A percentile compares a stretch with the other conserved stretches of the same genome.
Evolutionary conservation across 2,797 vertebrate genomes (phyloP).

Genomic region (Chloroceryle inda): DNA sequence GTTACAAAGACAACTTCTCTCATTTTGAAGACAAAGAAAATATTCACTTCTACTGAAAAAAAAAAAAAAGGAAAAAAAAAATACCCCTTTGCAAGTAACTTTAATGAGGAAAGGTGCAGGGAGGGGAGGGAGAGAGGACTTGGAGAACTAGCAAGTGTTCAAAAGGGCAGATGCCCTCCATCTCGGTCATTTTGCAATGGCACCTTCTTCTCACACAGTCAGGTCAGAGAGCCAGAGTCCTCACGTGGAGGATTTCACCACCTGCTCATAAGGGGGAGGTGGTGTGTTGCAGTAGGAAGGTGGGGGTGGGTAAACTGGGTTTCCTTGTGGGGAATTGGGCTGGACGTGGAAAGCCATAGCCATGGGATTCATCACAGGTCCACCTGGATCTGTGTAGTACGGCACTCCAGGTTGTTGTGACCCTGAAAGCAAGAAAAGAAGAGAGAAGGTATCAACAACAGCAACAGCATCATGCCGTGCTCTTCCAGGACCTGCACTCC

Average conservation of each 20-base stretch:
- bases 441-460: not conserved
- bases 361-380: slow-evolving; percentile 81
- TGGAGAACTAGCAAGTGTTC: slow-evolving; percentile 31
- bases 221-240: slow-evolving; percentile 67
- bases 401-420: slow-evolving; percentile 89
- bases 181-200: not conserved
- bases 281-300: slow-evolving; percentile 97
- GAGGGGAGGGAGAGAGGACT: slow-evolving; percentile 21
- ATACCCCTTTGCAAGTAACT: slow-evolving; percentile 54
- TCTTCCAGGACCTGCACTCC: not conserved
- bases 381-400: slow-evolving; percentile 88
- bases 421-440: slow-evolving; percentile 79
- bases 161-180: slow-evolving; percentile 15
- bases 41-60: slow-evolving; percentile 23
- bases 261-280: slow-evolving; percentile 93
- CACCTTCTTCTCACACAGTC: slow-evolving; percentile 43
- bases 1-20: slow-evolving; percentile 69
- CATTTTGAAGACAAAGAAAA: slow-evolving; percentile 60
- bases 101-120: slow-evolving; percentile 25
- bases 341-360: slow-evolving; percentile 86
- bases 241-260: slow-evolving; percentile 90
- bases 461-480: not conserved
- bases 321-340: slow-evolving; percentile 86
- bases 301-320: slow-evolving; percentile 89
- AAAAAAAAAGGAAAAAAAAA: not conserved